These are phyloP conservation scores for Pipistrellus pygmaeus DNA, from an alignment of 2,797 vertebrate genomes.

Conservation along the genomic window DNA sequence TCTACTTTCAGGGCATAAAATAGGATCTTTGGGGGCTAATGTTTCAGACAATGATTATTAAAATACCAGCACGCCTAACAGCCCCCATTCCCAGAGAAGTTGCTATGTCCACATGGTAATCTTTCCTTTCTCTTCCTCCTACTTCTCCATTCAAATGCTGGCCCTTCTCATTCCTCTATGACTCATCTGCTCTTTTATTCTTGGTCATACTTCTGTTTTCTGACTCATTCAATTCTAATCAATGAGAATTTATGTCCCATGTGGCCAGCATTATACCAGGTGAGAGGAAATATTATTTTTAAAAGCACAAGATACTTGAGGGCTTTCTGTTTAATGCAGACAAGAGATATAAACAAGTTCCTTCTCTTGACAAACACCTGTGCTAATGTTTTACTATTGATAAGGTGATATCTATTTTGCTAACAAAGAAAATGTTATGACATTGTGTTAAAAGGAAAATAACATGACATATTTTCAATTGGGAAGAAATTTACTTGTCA, in stretches of 20 bases:
- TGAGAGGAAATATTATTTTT: conserved; percentile 39
- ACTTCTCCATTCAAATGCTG: background rate
- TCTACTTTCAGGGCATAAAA: background rate
- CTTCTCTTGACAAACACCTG: conserved; percentile 28
- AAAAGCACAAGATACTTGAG: background rate
- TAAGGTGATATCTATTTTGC: conserved; percentile 17
- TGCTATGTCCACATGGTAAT: background rate
- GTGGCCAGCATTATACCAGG: background rate
- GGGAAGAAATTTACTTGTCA: background rate
- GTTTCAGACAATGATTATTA: background rate
- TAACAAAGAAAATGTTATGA: conserved; percentile 45
- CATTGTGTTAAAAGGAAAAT: background rate
- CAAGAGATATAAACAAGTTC: conserved; percentile 4
- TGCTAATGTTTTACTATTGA: background rate
- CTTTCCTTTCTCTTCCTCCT: conserved; percentile 35
- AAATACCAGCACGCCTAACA: background rate
- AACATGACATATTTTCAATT: background rate
- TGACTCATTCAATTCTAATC: conserved; percentile 72
- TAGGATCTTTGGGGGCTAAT: background rate
- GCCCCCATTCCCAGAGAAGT: background rate
- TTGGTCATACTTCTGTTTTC: conserved; percentile 46
- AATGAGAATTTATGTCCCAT: conserved; percentile 54
- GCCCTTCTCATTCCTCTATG: conserved; percentile 8
- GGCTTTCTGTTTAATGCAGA: conserved; percentile 30
- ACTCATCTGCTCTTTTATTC: conserved; percentile 68